Evolutionary conservation across 2,888 invertebrate genomes (phyloP).

Genomic region (Alloscopus bannaensis): DNA sequence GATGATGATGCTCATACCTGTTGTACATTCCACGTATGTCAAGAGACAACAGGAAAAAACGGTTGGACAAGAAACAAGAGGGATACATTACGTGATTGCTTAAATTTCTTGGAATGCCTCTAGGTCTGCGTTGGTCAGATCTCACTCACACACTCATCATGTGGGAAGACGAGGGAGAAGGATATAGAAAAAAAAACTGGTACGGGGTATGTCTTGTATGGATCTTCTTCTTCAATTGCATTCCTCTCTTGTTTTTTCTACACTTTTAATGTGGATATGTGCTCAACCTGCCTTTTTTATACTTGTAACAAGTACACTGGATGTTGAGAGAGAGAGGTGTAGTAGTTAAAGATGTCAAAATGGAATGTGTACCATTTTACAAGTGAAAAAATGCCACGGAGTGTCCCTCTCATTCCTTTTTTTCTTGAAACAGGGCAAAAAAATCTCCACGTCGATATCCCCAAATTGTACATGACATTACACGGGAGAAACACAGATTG

Average conservation of each 20-base stretch:
- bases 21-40: too few relatives aligned
- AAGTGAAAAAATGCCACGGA: not conserved
- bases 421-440: too few relatives aligned
- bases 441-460: too few relatives aligned
- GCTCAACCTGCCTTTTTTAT: not conserved
- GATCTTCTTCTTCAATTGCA: not conserved
- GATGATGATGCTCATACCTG: too few relatives aligned
- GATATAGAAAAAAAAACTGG: conserved; percentile 15
- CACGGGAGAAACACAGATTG: not conserved
- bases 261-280: not conserved
- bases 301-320: conserved; percentile 48
- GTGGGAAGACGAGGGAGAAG: conserved; percentile 11
- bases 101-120: conserved; percentile 65
- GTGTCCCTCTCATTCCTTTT: not conserved
- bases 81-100: conserved; percentile 44
- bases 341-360: conserved; percentile 60
- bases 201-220: conserved; percentile 18
- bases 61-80: conserved; percentile 23
- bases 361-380: conserved; percentile 51
- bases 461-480: too few relatives aligned
- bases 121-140: conserved; percentile 43
- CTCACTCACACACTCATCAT: conserved; percentile 5
- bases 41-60: too few relatives aligned
- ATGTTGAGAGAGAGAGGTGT: too few relatives aligned
- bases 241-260: conserved; percentile 34